Conservation (phyloP, 1,140 invertebrate species). For the Drosophila mojavensis region DNA sequence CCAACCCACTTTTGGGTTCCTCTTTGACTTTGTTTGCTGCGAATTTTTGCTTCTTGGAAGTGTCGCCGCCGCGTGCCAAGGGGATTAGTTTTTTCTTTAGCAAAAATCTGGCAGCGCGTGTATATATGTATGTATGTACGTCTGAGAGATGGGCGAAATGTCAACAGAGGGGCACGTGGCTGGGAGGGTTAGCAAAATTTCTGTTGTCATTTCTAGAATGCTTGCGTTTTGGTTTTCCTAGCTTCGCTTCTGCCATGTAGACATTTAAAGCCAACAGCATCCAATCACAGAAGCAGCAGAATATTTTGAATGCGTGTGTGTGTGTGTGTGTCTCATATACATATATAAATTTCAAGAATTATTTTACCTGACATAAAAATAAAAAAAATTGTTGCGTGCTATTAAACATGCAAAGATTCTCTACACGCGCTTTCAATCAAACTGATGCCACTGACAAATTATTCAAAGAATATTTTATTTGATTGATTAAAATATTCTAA, state of each 20-base stretch:
- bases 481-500: too few relatives aligned
- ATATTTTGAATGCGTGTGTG: background rate
- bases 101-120: slow-evolving; percentile 59
- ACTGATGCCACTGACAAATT: too few relatives aligned
- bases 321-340: background rate
- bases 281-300: background rate
- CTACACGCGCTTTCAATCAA: background rate
- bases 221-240: slow-evolving; percentile 48
- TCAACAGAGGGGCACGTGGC: background rate
- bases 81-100: slow-evolving; percentile 47
- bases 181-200: slow-evolving; percentile 35
- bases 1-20: slow-evolving; percentile 3
- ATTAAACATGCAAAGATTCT: background rate
- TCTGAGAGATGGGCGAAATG: background rate
- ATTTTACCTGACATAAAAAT: slow-evolving; percentile 1
- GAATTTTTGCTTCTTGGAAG: slow-evolving; percentile 71
- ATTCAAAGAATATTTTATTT: too few relatives aligned
- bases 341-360: slow-evolving; percentile 19
- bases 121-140: background rate
- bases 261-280: slow-evolving; percentile 17
- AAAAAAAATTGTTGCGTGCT: background rate
- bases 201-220: slow-evolving; percentile 77
- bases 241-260: slow-evolving; percentile 25
- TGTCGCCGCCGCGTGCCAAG: slow-evolving; percentile 76
- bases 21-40: background rate